Base-by-base conservation (phyloP, 1,140 invertebrate species). In the Pogonus chalceus region DNA sequence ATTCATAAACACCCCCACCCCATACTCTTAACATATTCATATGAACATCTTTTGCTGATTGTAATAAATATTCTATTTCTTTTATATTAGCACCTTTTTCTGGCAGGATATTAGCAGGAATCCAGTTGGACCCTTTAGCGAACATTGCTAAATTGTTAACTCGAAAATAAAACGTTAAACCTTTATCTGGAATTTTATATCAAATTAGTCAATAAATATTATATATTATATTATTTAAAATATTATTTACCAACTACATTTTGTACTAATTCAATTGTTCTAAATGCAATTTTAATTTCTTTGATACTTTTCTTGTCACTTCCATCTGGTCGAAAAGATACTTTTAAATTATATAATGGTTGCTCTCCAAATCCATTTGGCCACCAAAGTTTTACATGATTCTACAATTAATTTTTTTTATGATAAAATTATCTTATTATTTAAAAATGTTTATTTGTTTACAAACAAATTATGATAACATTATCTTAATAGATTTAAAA, bases 1-100 rank as follows among this genome's bases (percentile, higher is more conserved):
- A 83, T 68, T 98, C 95, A 64, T 98, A 99, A 1, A 93, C 73
- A 43, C 96, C 96, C 31, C 96, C 96, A 20, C 96, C 96, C 96
- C 96, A 99, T 0, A 99, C 88, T 16, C 96, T 75, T 0, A 99
- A 68, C 81, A 93, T 91, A 66, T 96, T 95, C 85, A 96, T 94
- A 63, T 98, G 79, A 0, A 85, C 82, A 31, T 87, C 79, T 58
- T 79, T 81, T 0, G 85, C 84, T 0, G 90, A 85, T 23, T 70
- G 58, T 1, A 99, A 64, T 1, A 97, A 70, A 52, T 79, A 61
- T 20, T 54, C 47, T 35, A 68, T 64, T 0, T 46, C 58, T 50
- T 51, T 52, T 20, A 48, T 26, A 35, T 79, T 65, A 2, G 77
- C 77, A 2, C 83, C 76, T 23, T 73, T 60, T 72, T 96, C 93